Percentiles rank a stretch among this genome's conserved stretches.
Evolutionary conservation across 2,888 invertebrate genomes (phyloP).

Genomic region (Lucinisca nassula): DNA sequence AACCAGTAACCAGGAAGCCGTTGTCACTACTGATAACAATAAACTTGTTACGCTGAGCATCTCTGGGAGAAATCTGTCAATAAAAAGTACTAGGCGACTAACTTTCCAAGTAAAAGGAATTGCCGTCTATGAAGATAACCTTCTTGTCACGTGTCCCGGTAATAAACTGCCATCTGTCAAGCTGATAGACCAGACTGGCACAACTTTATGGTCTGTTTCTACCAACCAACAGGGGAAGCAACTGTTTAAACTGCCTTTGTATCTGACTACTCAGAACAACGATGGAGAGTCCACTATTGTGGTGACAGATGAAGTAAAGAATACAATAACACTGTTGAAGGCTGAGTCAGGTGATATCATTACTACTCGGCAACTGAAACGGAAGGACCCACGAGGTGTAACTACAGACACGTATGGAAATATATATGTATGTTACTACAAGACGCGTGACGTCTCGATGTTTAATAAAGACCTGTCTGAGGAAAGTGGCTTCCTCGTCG

Average conservation of each 20-base stretch:
- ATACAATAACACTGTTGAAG: not conserved
- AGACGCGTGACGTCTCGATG: not conserved
- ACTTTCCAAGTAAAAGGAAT: not conserved
- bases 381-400: not conserved
- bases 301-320: not conserved
- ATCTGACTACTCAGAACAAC: not conserved
- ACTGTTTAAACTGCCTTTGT: not conserved
- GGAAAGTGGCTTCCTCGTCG: not conserved
- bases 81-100: not conserved
- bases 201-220: not conserved
- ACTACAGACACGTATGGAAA: not conserved
- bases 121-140: not conserved
- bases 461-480: not conserved
- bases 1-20: not conserved
- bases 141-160: not conserved
- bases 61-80: not conserved
- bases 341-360: not conserved
- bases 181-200: not conserved
- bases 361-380: not conserved
- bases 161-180: not conserved
- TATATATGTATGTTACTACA: not conserved
- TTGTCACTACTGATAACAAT: not conserved
- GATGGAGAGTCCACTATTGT: not conserved
- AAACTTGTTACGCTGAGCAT: not conserved
- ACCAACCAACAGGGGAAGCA: not conserved